Conservation (phyloP, 2,113 vertebrate genomes). For the Nycticryphes semicollaris region DNA sequence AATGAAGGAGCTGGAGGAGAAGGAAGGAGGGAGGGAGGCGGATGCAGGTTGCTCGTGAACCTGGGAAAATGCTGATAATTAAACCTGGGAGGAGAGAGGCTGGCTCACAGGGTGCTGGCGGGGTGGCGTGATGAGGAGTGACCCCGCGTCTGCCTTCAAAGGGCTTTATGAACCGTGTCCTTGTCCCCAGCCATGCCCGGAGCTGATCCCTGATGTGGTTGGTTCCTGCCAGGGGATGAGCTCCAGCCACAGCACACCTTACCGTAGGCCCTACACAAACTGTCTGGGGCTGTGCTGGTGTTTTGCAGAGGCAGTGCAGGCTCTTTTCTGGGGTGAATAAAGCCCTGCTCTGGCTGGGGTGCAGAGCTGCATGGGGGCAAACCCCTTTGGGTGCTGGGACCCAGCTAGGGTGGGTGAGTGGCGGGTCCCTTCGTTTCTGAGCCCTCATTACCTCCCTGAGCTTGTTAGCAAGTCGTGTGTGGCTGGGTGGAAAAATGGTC, state of each 20-base stretch:
- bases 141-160: background rate
- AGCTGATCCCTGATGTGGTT: background rate
- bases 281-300: rapidly evolving
- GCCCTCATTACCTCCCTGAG: constrained; percentile 36
- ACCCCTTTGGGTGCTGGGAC: background rate
- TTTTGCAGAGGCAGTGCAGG: background rate
- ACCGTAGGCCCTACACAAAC: background rate
- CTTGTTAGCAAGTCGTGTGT: constrained; percentile 64
- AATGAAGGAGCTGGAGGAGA: background rate
- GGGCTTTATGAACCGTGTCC: background rate
- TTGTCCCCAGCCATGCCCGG: background rate
- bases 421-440: background rate
- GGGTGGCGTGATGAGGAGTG: background rate
- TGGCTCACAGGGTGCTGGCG: rapidly evolving
- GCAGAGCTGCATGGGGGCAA: background rate
- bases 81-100: background rate
- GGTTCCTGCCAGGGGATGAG: background rate
- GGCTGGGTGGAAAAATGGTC: constrained; percentile 68
- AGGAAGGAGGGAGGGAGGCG: background rate
- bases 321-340: background rate
- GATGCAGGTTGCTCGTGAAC: background rate
- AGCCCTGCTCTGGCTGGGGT: background rate
- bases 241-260: rapidly evolving
- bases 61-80: background rate
- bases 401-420: background rate